phyloP scores from a whole-genome alignment of 2,888 invertebrate genomes.

The Kuschelorhynchus macadamiae region DNA sequence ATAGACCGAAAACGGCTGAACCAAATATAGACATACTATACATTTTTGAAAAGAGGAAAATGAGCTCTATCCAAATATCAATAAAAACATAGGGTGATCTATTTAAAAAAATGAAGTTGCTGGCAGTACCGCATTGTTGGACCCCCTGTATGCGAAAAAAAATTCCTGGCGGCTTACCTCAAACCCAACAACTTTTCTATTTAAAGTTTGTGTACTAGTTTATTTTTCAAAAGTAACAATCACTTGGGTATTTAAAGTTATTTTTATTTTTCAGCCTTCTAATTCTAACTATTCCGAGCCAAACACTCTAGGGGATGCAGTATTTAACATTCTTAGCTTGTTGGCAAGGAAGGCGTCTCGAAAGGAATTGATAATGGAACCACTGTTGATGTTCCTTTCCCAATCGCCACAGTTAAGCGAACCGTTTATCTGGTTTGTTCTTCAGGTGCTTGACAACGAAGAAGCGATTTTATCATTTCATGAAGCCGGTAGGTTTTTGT shows the following conservation, averaged over 20 bases:
- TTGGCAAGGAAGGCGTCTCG: constrained; percentile 83
- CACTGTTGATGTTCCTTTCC: constrained; percentile 80
- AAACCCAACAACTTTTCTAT: too few species aligned
- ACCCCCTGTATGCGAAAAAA: too few species aligned
- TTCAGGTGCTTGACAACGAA: constrained; percentile 84
- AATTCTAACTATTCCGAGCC: constrained; percentile 74
- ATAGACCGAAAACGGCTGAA: too few species aligned
- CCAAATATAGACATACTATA: too few species aligned
- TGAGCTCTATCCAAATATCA: too few species aligned
- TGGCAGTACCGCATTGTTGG: too few species aligned
- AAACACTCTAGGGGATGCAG: constrained; percentile 86
- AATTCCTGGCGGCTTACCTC: too few species aligned
- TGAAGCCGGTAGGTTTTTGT: constrained; percentile 71
- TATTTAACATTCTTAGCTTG: constrained; percentile 86
- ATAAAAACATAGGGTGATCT: too few species aligned
- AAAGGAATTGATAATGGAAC: constrained; percentile 82
- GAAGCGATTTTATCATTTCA: constrained; percentile 83
- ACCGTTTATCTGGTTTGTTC: constrained; percentile 87
- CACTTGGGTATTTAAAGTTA: background rate
- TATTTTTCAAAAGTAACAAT: background rate
- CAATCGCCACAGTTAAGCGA: constrained; percentile 80
- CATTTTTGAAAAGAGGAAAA: too few species aligned
- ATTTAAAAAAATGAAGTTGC: too few species aligned
- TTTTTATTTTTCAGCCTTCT: constrained; percentile 31
- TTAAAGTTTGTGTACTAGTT: too few species aligned